Evolutionary conservation across 2,797 vertebrate genomes (phyloP).

Genomic region (Florisuga fusca): DNA sequence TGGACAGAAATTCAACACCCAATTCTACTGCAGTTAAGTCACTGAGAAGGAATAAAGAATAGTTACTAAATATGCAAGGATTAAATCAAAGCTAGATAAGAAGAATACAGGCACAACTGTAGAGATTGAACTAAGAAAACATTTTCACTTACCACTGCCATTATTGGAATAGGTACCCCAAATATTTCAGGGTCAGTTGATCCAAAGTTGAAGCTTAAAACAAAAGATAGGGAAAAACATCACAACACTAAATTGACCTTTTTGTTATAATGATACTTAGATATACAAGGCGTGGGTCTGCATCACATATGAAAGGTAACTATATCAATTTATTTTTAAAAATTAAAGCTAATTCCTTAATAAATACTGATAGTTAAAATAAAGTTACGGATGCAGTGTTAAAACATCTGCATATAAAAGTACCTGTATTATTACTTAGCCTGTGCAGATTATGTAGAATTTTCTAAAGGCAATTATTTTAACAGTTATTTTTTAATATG

Average conservation of each 20-base stretch:
- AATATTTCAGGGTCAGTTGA: constrained; percentile 88
- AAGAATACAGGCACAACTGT: neutral
- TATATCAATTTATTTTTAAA: neutral
- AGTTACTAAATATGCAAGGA: neutral
- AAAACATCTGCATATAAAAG: neutral
- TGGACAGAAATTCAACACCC: neutral
- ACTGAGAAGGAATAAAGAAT: neutral
- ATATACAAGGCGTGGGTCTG: neutral
- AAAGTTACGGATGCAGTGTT: neutral
- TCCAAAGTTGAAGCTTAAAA: constrained; percentile 89
- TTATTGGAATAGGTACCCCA: constrained; percentile 89
- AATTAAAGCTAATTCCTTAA: neutral
- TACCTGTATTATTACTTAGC: neutral
- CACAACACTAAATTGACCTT: neutral
- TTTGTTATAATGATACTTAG: neutral
- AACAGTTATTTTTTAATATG: neutral
- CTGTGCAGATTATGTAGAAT: neutral
- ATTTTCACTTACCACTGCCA: constrained; percentile 89
- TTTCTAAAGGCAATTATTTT: neutral
- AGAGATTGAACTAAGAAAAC: neutral
- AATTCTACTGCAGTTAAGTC: neutral
- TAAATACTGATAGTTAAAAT: neutral
- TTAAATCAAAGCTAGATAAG: neutral
- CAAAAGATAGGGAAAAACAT: constrained; percentile 29
- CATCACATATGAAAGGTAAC: neutral